These are phyloP conservation scores for Apostichopus japonicus DNA, from an alignment of 35 echinoderm and acorn worm genomes.

Conservation along the genomic window DNA sequence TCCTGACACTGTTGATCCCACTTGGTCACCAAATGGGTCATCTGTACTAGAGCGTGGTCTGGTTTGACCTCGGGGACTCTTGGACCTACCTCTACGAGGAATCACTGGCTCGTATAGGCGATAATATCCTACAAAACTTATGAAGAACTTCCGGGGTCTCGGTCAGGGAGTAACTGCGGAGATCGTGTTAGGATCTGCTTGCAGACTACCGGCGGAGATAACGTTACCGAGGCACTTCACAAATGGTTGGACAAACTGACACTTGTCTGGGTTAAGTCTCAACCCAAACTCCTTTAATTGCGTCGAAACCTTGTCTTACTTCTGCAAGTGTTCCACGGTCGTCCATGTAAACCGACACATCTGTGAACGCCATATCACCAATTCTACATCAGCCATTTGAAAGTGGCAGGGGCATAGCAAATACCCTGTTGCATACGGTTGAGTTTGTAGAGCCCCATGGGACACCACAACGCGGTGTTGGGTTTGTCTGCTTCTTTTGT, in stretches of 20 bases:
- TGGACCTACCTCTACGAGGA: neutral
- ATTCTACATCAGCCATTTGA: slow-evolving; percentile 80
- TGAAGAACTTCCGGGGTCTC: slow-evolving; percentile 44
- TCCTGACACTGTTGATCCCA: slow-evolving; percentile 57
- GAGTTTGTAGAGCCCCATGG: slow-evolving; percentile 61
- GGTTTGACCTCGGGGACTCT: neutral
- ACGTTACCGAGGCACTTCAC: slow-evolving; percentile 87
- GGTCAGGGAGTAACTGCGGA: slow-evolving; percentile 47
- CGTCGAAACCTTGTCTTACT: slow-evolving; percentile 36
- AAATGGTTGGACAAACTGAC: slow-evolving; percentile 44
- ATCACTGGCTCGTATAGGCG: slow-evolving; percentile 30
- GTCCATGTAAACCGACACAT: slow-evolving; percentile 71
- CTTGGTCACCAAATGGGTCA: slow-evolving; percentile 7
- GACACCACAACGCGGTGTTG: slow-evolving; percentile 76
- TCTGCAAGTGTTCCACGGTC: slow-evolving; percentile 61
- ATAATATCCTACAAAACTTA: slow-evolving; percentile 71
- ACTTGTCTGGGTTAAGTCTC: slow-evolving; percentile 65
- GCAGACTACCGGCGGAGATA: slow-evolving; percentile 57
- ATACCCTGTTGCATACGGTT: slow-evolving; percentile 75
- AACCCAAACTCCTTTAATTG: slow-evolving; percentile 53
- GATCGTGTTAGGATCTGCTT: slow-evolving; percentile 70
- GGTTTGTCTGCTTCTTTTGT: slow-evolving; percentile 59
- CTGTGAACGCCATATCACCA: slow-evolving; percentile 49
- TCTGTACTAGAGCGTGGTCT: neutral
- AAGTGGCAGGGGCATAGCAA: slow-evolving; percentile 66